Evolutionary conservation across 2,888 invertebrate genomes (phyloP).

Genomic region (Lepas anatifera): DNA sequence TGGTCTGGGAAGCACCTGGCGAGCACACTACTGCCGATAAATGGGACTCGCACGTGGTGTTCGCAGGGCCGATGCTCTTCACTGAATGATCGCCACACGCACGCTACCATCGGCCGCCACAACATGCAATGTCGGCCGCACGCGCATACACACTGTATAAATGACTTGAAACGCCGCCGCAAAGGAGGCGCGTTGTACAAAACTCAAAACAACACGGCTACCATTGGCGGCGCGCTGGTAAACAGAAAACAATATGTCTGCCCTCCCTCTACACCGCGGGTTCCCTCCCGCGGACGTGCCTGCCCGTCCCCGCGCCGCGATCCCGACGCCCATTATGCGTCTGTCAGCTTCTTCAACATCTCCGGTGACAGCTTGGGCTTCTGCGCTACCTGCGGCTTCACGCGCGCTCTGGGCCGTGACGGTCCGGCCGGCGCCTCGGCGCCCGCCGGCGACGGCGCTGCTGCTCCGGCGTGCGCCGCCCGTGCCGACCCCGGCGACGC

Average conservation of each 20-base stretch:
- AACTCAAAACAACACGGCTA: not conserved
- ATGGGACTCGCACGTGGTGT: too few relatives aligned
- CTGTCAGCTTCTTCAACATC: not conserved
- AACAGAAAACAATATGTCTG: not conserved
- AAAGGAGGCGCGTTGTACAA: not conserved
- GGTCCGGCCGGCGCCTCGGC: not conserved
- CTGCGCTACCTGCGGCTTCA: conserved; percentile 5
- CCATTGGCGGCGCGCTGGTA: not conserved
- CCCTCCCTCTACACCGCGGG: not conserved
- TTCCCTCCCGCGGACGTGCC: too few relatives aligned
- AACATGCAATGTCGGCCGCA: too few relatives aligned
- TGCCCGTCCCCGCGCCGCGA: too few relatives aligned
- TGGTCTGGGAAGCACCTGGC: too few relatives aligned
- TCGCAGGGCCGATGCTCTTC: too few relatives aligned
- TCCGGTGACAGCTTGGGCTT: not conserved
- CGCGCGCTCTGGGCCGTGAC: not conserved
- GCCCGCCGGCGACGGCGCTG: not conserved
- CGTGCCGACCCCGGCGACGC: not conserved
- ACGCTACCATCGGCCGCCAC: too few relatives aligned
- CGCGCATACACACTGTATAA: too few relatives aligned
- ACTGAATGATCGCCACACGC: too few relatives aligned
- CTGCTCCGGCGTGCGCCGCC: not conserved
- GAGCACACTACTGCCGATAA: too few relatives aligned
- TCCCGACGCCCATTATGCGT: conserved; percentile 7
- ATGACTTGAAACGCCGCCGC: too few relatives aligned